These are phyloP conservation scores for Phyllotis vaccarum DNA, from an alignment of 2,797 vertebrate genomes.

Conservation along the genomic window DNA sequence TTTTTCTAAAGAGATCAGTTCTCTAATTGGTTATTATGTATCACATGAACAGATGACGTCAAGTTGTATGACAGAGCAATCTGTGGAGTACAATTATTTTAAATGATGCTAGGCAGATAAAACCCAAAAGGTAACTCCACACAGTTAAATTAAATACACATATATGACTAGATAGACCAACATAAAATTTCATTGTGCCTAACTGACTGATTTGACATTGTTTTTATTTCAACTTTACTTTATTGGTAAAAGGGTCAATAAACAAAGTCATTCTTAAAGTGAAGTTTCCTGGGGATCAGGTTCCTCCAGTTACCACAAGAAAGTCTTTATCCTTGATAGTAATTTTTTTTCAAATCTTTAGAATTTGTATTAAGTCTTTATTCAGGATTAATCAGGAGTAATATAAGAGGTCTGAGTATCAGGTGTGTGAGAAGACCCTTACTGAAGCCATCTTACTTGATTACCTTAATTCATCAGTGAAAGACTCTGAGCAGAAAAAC, in stretches of 20 bases:
- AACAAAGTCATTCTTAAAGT: background rate
- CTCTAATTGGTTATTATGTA: background rate
- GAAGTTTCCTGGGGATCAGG: background rate
- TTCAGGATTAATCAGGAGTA: background rate
- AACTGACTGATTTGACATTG: background rate
- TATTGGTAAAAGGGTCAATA: background rate
- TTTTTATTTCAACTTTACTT: slow-evolving; percentile 28
- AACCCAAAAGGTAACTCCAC: background rate
- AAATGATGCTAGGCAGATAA: background rate
- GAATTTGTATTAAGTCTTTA: slow-evolving; percentile 8
- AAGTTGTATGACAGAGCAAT: background rate
- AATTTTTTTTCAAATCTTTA: background rate
- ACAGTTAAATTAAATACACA: background rate
- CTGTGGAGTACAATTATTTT: background rate
- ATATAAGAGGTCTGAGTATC: background rate
- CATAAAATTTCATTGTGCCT: background rate
- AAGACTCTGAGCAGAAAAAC: background rate
- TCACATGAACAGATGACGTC: background rate
- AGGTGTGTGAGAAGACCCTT: background rate
- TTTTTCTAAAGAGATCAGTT: background rate
- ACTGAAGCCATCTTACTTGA: background rate
- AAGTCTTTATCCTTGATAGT: background rate
- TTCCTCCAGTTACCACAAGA: background rate
- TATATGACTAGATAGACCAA: background rate
- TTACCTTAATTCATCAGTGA: background rate